A percentile compares a stretch with the other conserved stretches of the same genome.
These are phyloP conservation scores for Eublepharis macularius DNA, from an alignment of 2,113 vertebrate genomes.

Conservation along the genomic window DNA sequence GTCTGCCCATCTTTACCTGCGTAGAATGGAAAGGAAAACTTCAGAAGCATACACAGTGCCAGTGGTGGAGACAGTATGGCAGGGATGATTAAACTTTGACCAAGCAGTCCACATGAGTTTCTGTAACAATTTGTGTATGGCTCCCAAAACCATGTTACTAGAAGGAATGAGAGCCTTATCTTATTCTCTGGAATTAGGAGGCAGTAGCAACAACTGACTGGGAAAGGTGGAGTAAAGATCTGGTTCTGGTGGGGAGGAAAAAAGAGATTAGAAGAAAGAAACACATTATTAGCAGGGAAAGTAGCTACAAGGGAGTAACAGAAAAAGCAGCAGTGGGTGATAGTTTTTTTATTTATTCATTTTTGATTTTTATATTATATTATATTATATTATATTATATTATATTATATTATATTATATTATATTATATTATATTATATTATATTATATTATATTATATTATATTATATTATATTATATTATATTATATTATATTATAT, in stretches of 20 bases:
- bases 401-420: too few species aligned
- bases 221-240: neutral
- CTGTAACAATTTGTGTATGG: neutral
- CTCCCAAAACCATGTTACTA: neutral
- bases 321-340: neutral
- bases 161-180: neutral
- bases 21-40: neutral
- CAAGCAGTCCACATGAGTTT: neutral
- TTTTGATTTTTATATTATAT: too few species aligned
- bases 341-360: too few species aligned
- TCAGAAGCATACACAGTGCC: neutral
- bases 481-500: too few species aligned
- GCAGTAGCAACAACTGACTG: neutral
- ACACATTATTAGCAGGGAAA: neutral
- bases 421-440: too few species aligned
- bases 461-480: too few species aligned
- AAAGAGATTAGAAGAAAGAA: accelerated
- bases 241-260: accelerated
- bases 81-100: neutral
- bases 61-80: neutral
- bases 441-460: too few species aligned
- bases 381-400: too few species aligned
- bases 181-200: neutral
- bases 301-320: neutral
- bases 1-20: constrained; percentile 86